Evolutionary conservation across 1,140 invertebrate genomes (phyloP), one percentile per base, ranked within the genome.

Genomic region (Choristoneura fumiferana): DNA sequence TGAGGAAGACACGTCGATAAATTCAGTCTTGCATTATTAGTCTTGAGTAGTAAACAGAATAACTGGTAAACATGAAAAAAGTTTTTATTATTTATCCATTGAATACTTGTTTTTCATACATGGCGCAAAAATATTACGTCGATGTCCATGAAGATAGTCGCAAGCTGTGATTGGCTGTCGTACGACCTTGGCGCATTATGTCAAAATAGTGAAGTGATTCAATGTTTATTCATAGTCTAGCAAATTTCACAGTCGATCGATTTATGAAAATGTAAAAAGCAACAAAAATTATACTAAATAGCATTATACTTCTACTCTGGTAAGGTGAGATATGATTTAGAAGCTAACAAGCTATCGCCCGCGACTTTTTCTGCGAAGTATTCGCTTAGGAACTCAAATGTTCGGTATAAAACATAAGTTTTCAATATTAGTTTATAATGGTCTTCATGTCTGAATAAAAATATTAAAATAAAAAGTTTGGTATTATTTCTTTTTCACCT

Each of bases 181-280:
- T 45, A 77, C 71, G 69, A 80, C 81, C 71, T 81, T 85, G 80
- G 68, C 72, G 71, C 72, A 75, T 78, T 76, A 75, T 82, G 74
- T 75, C 57, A 52, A 39, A 35, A 8, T 78, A 78, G 71, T 62
- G 71, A 73, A 70, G 75, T 59, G 13, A 52, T 4, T 1, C 52
- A 22, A 15, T 29, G 22, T 29, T 36, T 35, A n/a, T 17, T 17
- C 1, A 4, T 54, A 17, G 36, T 54, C 53, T 12, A 54, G 1
- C 33, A 33, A 10, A 12, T 12, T 29, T 12, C 9, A 22, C n/a
- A 49, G 22, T 49, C 43, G 10, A 29, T 49, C 43, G 43, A 49
- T 18, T 49, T 6, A 29, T 6, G 2, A 29, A 29, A 29, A 29
- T n/a, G n/a, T n/a, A n/a, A n/a, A n/a, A n/a, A n/a, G n/a, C n/a